Evolutionary conservation across 2,113 vertebrate species (phyloP).

Genomic region (Artemisiospiza belli): DNA sequence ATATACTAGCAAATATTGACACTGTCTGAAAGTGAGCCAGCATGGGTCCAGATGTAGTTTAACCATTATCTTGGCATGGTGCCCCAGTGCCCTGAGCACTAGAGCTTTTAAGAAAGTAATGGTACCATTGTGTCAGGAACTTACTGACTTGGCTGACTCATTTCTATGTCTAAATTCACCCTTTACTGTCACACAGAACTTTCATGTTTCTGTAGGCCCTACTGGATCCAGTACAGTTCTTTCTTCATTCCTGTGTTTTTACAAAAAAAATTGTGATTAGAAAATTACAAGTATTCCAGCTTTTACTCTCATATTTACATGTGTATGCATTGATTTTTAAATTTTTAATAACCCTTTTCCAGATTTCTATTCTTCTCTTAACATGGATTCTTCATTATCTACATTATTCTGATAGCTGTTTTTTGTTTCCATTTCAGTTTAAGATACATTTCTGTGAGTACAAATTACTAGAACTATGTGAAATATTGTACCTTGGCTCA

Average conservation of each 20-base stretch:
- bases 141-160: not conserved
- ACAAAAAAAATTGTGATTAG: not conserved
- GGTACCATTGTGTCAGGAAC: not conserved
- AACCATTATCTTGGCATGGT: not conserved
- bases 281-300: not conserved
- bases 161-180: not conserved
- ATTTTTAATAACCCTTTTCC: not conserved
- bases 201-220: not conserved
- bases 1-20: not conserved
- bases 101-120: not conserved
- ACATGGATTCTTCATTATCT: not conserved
- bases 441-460: not conserved
- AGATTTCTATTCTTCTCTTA: not conserved
- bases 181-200: not conserved
- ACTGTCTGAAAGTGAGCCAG: not conserved
- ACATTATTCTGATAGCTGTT: not conserved
- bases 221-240: not conserved
- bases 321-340: not conserved
- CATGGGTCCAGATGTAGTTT: not conserved
- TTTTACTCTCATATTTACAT: not conserved
- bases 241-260: not conserved
- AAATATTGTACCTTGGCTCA: not conserved
- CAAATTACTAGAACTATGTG: not conserved
- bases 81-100: not conserved
- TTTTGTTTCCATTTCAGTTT: not conserved